Percentiles rank a stretch among this genome's conserved stretches.
Evolutionary conservation across 2,797 vertebrate species (phyloP).

Genomic region (Telmatherina bonti): DNA sequence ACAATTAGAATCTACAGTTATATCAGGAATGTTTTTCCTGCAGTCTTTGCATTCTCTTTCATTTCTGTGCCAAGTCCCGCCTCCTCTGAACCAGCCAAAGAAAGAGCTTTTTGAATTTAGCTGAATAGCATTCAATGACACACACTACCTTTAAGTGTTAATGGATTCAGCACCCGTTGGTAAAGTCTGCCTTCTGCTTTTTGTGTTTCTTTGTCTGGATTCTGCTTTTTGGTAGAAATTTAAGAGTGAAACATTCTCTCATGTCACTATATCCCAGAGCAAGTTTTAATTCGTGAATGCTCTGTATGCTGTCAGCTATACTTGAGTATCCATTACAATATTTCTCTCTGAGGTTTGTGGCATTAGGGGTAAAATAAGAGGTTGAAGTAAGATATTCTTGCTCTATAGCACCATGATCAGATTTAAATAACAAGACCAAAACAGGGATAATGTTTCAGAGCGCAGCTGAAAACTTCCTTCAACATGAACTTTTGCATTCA

Average conservation of each 20-base stretch:
- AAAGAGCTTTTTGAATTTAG: too few relatives aligned
- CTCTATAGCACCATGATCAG: not conserved
- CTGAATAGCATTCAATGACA: too few relatives aligned
- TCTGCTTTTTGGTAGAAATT: not conserved
- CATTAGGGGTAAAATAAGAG: too few relatives aligned
- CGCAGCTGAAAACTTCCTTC: conserved; percentile 6
- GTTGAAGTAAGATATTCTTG: too few relatives aligned
- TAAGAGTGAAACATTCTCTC: not conserved
- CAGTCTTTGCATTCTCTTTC: not conserved
- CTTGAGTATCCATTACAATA: too few relatives aligned
- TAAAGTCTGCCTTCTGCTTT: too few relatives aligned
- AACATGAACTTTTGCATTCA: conserved; percentile 15
- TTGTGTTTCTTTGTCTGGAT: not conserved
- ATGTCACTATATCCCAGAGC: not conserved
- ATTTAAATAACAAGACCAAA: not conserved
- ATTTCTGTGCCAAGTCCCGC: too few relatives aligned
- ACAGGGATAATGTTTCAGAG: too few relatives aligned
- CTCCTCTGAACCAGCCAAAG: too few relatives aligned
- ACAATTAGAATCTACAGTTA: not conserved
- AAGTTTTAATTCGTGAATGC: not conserved
- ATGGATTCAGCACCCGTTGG: too few relatives aligned
- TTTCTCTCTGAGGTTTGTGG: too few relatives aligned
- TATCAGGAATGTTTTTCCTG: not conserved
- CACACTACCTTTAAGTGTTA: too few relatives aligned
- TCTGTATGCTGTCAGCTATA: not conserved